Conservation (phyloP, 2,113 vertebrate genomes). For the Climacteris rufus region DNA sequence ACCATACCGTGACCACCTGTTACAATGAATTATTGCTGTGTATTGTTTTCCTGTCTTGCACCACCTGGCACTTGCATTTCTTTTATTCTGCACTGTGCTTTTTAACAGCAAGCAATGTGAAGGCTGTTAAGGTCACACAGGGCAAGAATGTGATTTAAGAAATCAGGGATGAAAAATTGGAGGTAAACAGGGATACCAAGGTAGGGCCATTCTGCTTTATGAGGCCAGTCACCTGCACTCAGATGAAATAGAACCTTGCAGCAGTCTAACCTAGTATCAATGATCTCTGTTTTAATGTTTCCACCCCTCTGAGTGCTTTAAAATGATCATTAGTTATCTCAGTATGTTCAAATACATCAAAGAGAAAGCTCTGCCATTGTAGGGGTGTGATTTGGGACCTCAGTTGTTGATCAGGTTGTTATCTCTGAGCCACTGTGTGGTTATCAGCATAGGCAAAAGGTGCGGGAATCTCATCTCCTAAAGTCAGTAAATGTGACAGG, state of each 20-base stretch:
- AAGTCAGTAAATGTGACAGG: fast-evolving
- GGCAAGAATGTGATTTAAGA: not conserved
- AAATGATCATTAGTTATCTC: not conserved
- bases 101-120: not conserved
- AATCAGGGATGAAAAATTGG: not conserved
- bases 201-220: not conserved
- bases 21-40: not conserved
- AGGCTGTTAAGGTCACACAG: not conserved
- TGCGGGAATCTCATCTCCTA: not conserved
- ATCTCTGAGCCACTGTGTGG: not conserved
- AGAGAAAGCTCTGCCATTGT: not conserved
- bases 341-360: not conserved
- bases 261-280: not conserved
- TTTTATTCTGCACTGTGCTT: not conserved
- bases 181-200: not conserved
- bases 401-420: not conserved
- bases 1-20: not conserved
- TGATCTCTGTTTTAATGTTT: not conserved
- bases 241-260: not conserved
- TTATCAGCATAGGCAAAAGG: not conserved
- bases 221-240: not conserved
- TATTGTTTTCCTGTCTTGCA: not conserved
- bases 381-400: not conserved
- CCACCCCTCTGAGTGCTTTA: not conserved
- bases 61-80: not conserved